phyloP scores from a whole-genome alignment of 2,888 invertebrate species.

The Pollenia griseotomentosa region DNA sequence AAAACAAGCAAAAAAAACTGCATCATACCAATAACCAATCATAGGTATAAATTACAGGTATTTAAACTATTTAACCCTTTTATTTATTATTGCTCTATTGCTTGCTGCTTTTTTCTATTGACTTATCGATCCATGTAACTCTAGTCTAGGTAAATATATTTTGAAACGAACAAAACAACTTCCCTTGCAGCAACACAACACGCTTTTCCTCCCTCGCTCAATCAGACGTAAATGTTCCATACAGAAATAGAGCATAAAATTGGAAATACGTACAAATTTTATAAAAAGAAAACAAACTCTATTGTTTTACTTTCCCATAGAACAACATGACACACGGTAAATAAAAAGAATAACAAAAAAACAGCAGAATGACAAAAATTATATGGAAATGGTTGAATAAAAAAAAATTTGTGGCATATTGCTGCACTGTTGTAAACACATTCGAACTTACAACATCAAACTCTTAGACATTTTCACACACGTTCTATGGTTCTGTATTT shows the following conservation, averaged over 20 bases:
- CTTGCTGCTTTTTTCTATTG: background rate
- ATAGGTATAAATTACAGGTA: constrained; percentile 26
- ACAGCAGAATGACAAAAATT: constrained; percentile 26
- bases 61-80: constrained; percentile 50
- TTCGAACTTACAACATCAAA: background rate
- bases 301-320: constrained; percentile 80
- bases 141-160: constrained; percentile 52
- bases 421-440: constrained; percentile 26
- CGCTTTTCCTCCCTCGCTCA: constrained; percentile 30
- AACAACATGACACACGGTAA: constrained; percentile 60
- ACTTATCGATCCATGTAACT: constrained; percentile 51
- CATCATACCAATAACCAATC: background rate
- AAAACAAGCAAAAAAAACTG: background rate
- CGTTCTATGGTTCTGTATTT: background rate
- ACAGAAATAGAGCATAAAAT: constrained; percentile 71
- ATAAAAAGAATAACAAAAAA: constrained; percentile 53
- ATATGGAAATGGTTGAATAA: constrained; percentile 41
- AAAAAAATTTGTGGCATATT: constrained; percentile 31
- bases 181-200: background rate
- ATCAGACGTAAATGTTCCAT: constrained; percentile 36
- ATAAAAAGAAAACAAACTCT: constrained; percentile 43
- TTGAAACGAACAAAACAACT: constrained; percentile 19
- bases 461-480: background rate
- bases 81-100: background rate
- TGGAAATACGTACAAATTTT: background rate